Conservation (phyloP, 1,140 invertebrate genomes). For the Carcinoscorpius rotundicauda region DNA sequence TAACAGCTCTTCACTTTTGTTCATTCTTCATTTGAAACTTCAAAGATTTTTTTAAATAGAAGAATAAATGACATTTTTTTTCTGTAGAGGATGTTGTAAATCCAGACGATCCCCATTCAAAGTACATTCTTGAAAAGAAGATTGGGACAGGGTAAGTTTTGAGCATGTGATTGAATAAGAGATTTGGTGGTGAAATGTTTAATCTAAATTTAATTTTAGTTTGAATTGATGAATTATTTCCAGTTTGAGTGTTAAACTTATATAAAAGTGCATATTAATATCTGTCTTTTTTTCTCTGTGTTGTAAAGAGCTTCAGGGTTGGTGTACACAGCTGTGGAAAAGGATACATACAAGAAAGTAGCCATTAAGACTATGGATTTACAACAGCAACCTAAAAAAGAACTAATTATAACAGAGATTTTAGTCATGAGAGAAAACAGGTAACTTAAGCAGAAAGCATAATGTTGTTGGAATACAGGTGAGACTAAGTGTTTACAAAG, state of each 20-base stretch:
- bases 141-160: conserved; percentile 74
- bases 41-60: not conserved
- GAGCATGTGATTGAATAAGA: no score
- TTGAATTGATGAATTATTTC: no score
- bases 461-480: no score
- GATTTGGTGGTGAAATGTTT: no score
- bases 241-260: no score
- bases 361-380: conserved; percentile 99
- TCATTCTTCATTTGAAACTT: not conserved
- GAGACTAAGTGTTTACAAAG: no score
- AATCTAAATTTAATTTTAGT: no score
- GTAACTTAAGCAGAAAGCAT: conserved; percentile 6
- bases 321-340: conserved; percentile 97
- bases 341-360: conserved; percentile 93
- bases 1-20: no score
- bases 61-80: no score
- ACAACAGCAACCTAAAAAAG: conserved; percentile 97
- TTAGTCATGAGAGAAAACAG: conserved; percentile 86
- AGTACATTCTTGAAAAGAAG: conserved; percentile 98
- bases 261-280: no score
- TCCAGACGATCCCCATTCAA: conserved; percentile 34
- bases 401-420: conserved; percentile 99
- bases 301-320: conserved; percentile 68
- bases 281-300: no score
- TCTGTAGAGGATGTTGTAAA: conserved; percentile 25